Conservation (phyloP, 2,888 invertebrate genomes). For the Branchipolynoe longqiensis region DNA sequence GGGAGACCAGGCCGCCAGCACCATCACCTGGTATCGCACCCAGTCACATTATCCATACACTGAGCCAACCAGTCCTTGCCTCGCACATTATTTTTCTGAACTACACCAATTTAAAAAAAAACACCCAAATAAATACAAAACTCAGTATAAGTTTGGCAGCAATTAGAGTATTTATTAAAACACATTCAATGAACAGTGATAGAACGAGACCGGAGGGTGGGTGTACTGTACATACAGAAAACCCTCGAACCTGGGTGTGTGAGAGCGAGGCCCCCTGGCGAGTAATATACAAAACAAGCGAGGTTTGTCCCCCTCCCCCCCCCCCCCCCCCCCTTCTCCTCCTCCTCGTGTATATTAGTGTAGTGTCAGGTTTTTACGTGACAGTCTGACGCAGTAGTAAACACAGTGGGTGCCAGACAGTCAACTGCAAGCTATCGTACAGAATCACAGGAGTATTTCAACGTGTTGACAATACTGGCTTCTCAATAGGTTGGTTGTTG, state of each 20-base stretch:
- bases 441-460: conserved; percentile 33
- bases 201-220: background rate
- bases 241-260: too few species aligned
- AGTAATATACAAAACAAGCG: conserved; percentile 27
- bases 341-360: too few species aligned
- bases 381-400: background rate
- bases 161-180: conserved; percentile 53
- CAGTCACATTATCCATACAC: too few species aligned
- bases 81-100: too few species aligned
- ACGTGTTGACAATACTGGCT: conserved; percentile 33
- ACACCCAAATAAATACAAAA: background rate
- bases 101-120: background rate
- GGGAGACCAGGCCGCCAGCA: too few species aligned
- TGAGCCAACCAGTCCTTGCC: too few species aligned
- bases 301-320: conserved; percentile 1
- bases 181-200: conserved; percentile 32
- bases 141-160: conserved; percentile 25
- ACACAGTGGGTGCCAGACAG: conserved; percentile 2
- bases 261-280: conserved; percentile 1
- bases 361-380: conserved; percentile 17
- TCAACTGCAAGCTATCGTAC: conserved; percentile 1
- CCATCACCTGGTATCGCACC: too few species aligned
- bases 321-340: too few species aligned
- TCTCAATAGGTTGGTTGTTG: too few species aligned
- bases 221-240: too few species aligned